Conservation (phyloP, 2,797 vertebrate genomes). For the Hoplostethus atlanticus region DNA sequence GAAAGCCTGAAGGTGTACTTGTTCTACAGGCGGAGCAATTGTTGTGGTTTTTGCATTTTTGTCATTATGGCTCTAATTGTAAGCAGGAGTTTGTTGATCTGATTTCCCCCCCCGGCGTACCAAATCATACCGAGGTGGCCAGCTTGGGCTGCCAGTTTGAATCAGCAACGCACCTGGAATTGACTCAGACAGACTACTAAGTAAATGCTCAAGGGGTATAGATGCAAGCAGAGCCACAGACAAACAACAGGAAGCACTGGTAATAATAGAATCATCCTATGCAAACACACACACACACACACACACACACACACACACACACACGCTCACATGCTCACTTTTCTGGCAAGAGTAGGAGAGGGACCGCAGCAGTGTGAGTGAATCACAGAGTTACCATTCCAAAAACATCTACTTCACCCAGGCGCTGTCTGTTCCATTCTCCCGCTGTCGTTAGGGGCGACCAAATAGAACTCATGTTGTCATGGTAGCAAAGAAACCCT, state of each 20-base stretch:
- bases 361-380: slow-evolving; percentile 29
- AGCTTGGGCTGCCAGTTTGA: slow-evolving; percentile 2
- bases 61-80: slow-evolving; percentile 8
- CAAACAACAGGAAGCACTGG: not conserved
- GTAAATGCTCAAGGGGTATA: not conserved
- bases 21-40: too few relatives aligned
- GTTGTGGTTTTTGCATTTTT: slow-evolving; percentile 8
- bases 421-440: slow-evolving; percentile 40
- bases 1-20: too few relatives aligned
- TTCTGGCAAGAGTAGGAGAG: slow-evolving; percentile 9
- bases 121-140: not conserved
- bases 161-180: slow-evolving; percentile 14
- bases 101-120: slow-evolving; percentile 11
- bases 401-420: slow-evolving; percentile 42
- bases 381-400: slow-evolving; percentile 32
- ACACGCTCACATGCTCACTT: not conserved
- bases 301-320: not conserved
- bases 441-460: slow-evolving; percentile 60
- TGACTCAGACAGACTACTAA: not conserved
- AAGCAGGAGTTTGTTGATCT: slow-evolving; percentile 28
- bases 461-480: slow-evolving; percentile 71
- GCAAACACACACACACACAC: not conserved
- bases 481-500: slow-evolving; percentile 76
- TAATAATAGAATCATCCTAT: not conserved
- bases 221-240: slow-evolving; percentile 3